A percentile compares a stretch with the other conserved stretches of the same genome.
These are phyloP conservation scores for Agonopterix arenella DNA, from an alignment of 2,888 invertebrate genomes.

Conservation along the genomic window DNA sequence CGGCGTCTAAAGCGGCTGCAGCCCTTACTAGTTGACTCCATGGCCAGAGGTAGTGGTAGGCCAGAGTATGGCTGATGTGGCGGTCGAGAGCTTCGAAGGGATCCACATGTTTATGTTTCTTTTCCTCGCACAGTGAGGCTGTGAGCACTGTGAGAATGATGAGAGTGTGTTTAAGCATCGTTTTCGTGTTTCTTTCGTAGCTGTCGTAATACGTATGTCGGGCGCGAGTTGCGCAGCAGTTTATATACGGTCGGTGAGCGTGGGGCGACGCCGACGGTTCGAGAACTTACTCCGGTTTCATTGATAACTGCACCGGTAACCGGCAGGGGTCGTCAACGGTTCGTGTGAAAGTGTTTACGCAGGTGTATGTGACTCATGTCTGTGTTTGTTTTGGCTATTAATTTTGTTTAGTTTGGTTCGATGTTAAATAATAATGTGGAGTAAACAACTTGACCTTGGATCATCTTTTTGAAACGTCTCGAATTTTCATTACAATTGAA, in stretches of 20 bases:
- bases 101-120: conserved; percentile 32
- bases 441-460: too few relatives aligned
- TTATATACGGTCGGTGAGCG: conserved; percentile 60
- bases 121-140: conserved; percentile 29
- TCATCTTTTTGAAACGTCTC: too few relatives aligned
- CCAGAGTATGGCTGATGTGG: conserved; percentile 52
- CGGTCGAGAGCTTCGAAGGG: conserved; percentile 54
- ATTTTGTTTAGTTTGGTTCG: neutral
- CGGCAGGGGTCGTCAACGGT: conserved; percentile 53
- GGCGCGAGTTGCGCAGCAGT: conserved; percentile 24
- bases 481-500: too few relatives aligned
- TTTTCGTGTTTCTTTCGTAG: conserved; percentile 19
- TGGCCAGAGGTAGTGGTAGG: conserved; percentile 61
- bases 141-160: conserved; percentile 37
- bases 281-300: conserved; percentile 48
- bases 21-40: conserved; percentile 60
- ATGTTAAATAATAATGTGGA: too few relatives aligned
- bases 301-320: conserved; percentile 44
- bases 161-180: conserved; percentile 47
- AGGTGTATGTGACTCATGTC: conserved; percentile 3
- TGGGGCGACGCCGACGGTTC: conserved; percentile 43
- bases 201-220: conserved; percentile 35
- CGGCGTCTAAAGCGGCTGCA: conserved; percentile 45
- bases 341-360: conserved; percentile 22
- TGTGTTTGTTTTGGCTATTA: neutral